phyloP scores from a whole-genome alignment of 2,113 vertebrate species.

The Toxostoma redivivum region DNA sequence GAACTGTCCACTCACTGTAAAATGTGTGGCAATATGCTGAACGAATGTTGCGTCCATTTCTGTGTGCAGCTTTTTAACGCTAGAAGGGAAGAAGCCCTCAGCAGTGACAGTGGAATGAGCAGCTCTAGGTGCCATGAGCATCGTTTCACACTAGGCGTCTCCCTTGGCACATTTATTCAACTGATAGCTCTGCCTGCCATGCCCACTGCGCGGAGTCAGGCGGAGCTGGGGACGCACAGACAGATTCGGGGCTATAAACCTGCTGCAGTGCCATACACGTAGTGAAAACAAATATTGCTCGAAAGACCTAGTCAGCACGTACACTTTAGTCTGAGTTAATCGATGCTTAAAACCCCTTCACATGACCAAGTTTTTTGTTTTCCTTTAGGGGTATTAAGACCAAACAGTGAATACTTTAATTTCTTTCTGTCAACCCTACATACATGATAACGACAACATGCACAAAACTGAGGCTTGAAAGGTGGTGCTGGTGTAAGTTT shows the following conservation, averaged over 20 bases:
- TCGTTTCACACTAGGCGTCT: neutral
- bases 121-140: neutral
- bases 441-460: neutral
- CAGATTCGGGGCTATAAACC: fast-evolving
- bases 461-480: neutral
- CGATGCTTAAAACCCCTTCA: neutral
- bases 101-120: fast-evolving
- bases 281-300: neutral
- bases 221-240: fast-evolving
- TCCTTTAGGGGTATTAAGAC: neutral
- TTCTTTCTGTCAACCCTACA: neutral
- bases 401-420: neutral
- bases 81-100: neutral
- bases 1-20: neutral
- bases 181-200: neutral
- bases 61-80: fast-evolving
- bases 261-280: neutral
- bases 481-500: neutral
- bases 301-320: neutral
- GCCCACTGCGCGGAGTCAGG: fast-evolving
- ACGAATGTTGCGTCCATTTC: fast-evolving
- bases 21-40: neutral
- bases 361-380: neutral
- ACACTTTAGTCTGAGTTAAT: neutral
- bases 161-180: neutral